These are phyloP conservation scores for Erpobdella octoculata DNA, from an alignment of 2,888 invertebrate genomes.

Conservation along the genomic window DNA sequence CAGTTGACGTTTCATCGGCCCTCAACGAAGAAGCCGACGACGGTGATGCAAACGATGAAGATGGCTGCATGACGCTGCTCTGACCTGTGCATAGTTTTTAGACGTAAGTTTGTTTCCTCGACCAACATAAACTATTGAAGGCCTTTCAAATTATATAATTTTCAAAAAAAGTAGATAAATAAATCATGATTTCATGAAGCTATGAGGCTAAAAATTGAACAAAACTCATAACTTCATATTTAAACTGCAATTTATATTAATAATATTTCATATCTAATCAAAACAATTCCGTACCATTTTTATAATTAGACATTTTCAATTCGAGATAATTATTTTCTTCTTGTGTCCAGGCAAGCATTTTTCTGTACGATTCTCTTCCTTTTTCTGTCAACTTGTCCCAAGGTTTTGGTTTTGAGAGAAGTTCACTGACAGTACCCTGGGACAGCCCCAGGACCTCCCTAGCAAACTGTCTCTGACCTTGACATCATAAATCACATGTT, in stretches of 20 bases:
- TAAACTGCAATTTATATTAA: too few species aligned
- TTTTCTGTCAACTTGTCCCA: conserved; percentile 99
- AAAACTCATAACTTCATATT: too few species aligned
- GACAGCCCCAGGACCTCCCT: conserved; percentile 89
- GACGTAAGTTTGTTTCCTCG: too few species aligned
- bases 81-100: too few species aligned
- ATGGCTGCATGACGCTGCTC: too few species aligned
- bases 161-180: too few species aligned
- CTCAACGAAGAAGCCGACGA: background rate
- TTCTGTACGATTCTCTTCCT: conserved; percentile 94
- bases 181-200: too few species aligned
- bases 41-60: background rate
- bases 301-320: conserved; percentile 9
- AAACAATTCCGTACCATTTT: background rate
- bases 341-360: conserved; percentile 99
- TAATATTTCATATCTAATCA: background rate
- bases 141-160: too few species aligned
- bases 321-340: conserved; percentile 71
- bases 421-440: conserved; percentile 87
- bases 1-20: conserved; percentile 57
- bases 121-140: too few species aligned
- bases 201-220: too few species aligned
- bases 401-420: conserved; percentile 94
- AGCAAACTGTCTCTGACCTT: conserved; percentile 88
- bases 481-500: background rate